phyloP scores from a whole-genome alignment of 2,888 invertebrate species.

The Ectropis crepuscularia region DNA sequence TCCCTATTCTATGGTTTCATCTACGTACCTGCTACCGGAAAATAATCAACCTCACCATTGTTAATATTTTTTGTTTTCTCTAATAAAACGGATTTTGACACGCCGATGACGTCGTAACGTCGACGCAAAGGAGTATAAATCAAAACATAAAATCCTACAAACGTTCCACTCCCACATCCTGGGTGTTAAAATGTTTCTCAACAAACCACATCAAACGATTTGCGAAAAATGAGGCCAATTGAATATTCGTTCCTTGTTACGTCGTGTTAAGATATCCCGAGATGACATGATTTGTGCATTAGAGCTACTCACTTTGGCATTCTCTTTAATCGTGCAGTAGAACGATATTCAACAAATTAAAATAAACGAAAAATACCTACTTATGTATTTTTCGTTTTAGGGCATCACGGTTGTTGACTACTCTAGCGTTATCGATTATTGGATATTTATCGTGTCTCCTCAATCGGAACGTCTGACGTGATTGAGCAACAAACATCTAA shows the following conservation, averaged over 20 bases:
- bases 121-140: slow-evolving; percentile 9
- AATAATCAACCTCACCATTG: background rate
- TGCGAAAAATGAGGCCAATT: slow-evolving; percentile 30
- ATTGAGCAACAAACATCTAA: too few species aligned
- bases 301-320: slow-evolving; percentile 2
- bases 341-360: too few species aligned
- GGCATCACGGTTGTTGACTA: too few species aligned
- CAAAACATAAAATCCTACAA: slow-evolving; percentile 19
- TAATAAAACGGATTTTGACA: background rate
- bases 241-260: slow-evolving; percentile 24
- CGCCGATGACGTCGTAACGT: slow-evolving; percentile 3
- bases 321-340: slow-evolving; percentile 2
- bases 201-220: slow-evolving; percentile 30
- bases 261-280: slow-evolving; percentile 16
- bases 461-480: too few species aligned
- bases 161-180: slow-evolving; percentile 18
- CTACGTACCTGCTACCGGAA: too few species aligned
- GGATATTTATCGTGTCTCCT: too few species aligned
- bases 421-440: too few species aligned
- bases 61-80: background rate
- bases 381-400: too few species aligned
- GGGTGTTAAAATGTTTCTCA: slow-evolving; percentile 25
- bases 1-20: too few species aligned
- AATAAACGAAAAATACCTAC: too few species aligned
- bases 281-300: slow-evolving; percentile 29